Conservation (phyloP, 2,797 vertebrate genomes). For the Enteromius trimaculatus region DNA sequence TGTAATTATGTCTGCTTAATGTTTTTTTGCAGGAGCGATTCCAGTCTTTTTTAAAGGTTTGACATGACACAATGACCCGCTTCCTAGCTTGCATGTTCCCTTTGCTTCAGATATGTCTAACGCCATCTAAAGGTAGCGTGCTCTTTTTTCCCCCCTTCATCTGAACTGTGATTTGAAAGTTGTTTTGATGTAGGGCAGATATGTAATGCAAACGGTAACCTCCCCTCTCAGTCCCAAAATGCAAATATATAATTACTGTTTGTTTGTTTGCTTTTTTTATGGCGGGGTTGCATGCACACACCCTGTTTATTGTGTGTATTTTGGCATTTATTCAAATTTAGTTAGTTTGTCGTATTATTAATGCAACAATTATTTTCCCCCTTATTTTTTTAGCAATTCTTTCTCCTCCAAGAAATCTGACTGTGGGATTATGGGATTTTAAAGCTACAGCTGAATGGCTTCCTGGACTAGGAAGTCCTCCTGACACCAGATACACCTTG, state of each 20-base stretch:
- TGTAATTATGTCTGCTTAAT: background rate
- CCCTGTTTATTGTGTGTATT: background rate
- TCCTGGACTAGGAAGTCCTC: slow-evolving; percentile 48
- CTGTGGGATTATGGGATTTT: slow-evolving; percentile 61
- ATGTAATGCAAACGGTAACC: background rate
- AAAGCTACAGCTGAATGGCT: slow-evolving; percentile 52
- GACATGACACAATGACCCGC: slow-evolving; percentile 38
- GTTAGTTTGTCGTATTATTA: background rate
- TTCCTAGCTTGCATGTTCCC: slow-evolving; percentile 16
- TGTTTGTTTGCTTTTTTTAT: too few species aligned
- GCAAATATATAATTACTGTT: background rate
- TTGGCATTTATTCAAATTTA: background rate
- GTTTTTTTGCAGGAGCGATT: slow-evolving; percentile 17
- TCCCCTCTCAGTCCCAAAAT: background rate
- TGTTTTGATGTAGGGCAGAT: background rate
- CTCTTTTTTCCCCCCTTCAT: background rate
- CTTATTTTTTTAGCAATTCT: slow-evolving; percentile 51
- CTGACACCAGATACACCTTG: slow-evolving; percentile 56
- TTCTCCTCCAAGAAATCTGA: slow-evolving; percentile 59
- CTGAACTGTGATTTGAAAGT: background rate
- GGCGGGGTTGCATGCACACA: background rate
- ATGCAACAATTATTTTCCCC: background rate
- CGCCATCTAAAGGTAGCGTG: slow-evolving; percentile 55
- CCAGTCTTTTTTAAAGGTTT: slow-evolving; percentile 5
- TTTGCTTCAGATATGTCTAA: slow-evolving; percentile 41